Percentiles rank a stretch among this genome's conserved stretches.
These are phyloP conservation scores for Propithecus perrieri DNA, from an alignment of 2,797 vertebrate genomes.

Conservation along the genomic window DNA sequence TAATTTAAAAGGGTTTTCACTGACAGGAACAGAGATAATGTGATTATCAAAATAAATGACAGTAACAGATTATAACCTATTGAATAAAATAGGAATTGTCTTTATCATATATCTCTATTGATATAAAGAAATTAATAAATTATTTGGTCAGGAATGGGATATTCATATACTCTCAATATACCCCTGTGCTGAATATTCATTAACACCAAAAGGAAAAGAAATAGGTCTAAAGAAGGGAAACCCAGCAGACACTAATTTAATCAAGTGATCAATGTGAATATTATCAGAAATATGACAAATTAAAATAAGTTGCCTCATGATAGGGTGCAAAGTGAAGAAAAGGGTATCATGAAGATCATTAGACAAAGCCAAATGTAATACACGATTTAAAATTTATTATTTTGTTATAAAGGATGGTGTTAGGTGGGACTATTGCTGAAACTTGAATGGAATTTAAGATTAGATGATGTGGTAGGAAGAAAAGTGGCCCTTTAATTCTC, in stretches of 20 bases:
- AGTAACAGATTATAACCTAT: background rate
- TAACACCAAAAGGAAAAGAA: background rate
- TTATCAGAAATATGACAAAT: background rate
- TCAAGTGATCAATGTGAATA: background rate
- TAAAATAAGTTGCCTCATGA: background rate
- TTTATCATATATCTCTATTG: background rate
- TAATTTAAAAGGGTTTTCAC: background rate
- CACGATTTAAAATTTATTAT: background rate
- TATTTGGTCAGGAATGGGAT: background rate
- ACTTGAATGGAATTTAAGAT: background rate
- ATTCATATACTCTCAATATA: background rate
- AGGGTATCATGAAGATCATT: background rate
- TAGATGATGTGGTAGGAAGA: background rate
- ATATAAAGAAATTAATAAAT: background rate
- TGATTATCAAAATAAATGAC: background rate
- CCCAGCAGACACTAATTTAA: background rate
- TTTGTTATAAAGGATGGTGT: background rate
- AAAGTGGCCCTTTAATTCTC: background rate
- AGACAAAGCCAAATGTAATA: background rate
- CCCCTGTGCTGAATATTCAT: background rate
- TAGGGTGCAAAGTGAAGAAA: background rate
- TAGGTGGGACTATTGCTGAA: background rate
- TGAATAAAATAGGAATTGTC: background rate
- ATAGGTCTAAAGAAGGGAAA: background rate
- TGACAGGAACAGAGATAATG: background rate